Conservation (phyloP, 2,113 vertebrate species). For the Seriola quinqueradiata region DNA sequence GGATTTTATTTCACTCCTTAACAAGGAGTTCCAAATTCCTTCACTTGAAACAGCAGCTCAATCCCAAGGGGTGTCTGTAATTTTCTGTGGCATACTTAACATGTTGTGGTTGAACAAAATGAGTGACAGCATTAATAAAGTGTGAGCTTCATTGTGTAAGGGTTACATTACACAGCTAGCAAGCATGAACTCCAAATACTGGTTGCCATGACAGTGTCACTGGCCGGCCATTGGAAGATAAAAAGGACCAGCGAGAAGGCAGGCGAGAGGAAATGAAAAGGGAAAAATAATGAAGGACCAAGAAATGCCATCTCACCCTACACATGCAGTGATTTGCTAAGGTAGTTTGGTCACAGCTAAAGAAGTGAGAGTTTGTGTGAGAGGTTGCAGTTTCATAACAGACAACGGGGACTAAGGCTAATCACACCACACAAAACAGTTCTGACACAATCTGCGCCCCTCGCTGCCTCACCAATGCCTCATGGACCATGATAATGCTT, state of each 20-base stretch:
- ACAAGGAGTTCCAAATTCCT: background rate
- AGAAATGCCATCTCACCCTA: slow-evolving; percentile 30
- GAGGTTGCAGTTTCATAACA: slow-evolving; percentile 20
- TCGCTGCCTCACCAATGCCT: background rate
- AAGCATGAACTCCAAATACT: slow-evolving; percentile 26
- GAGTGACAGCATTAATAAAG: background rate
- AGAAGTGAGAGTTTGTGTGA: slow-evolving; percentile 16
- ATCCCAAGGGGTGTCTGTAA: background rate
- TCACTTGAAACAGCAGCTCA: background rate
- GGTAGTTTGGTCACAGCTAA: slow-evolving; percentile 11
- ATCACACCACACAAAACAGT: background rate
- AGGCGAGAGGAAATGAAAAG: slow-evolving; percentile 46
- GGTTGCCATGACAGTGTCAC: slow-evolving; percentile 74
- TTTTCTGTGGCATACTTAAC: background rate
- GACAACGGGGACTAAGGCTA: background rate
- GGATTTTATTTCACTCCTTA: background rate
- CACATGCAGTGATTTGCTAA: background rate
- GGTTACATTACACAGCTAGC: background rate
- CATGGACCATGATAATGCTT: background rate
- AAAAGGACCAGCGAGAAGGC: background rate
- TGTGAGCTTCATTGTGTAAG: slow-evolving; percentile 5
- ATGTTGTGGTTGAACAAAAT: background rate
- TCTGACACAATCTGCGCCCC: background rate
- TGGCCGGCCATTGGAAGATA: background rate
- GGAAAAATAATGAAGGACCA: slow-evolving; percentile 48